Percentiles rank a stretch among this genome's conserved stretches.
phyloP scores from a whole-genome alignment of 2,888 invertebrate species.

The Falcaria lacertinaria region DNA sequence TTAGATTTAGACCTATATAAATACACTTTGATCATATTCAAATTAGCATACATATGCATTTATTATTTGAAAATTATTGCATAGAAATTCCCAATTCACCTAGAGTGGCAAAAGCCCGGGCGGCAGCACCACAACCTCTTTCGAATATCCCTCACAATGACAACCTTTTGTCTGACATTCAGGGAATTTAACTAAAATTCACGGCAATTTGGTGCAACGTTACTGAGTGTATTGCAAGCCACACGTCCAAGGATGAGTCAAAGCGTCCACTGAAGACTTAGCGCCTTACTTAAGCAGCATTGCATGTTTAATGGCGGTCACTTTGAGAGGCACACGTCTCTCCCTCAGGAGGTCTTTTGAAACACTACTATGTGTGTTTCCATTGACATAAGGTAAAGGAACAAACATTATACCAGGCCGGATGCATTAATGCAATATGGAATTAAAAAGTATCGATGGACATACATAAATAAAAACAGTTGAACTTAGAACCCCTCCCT shows the following conservation, averaged over 20 bases:
- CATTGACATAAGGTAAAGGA: constrained; percentile 23
- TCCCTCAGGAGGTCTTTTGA: constrained; percentile 57
- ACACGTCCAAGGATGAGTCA: constrained; percentile 23
- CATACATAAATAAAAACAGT: too few species aligned
- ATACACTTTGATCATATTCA: too few species aligned
- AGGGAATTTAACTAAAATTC: constrained; percentile 15
- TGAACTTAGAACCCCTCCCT: too few species aligned
- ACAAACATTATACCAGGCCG: not conserved
- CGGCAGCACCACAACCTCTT: too few species aligned
- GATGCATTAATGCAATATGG: too few species aligned
- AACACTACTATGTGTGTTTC: constrained; percentile 38
- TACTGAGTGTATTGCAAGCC: constrained; percentile 20
- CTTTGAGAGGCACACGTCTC: constrained; percentile 61
- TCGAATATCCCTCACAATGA: too few species aligned
- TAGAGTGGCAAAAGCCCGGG: too few species aligned
- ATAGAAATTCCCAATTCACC: too few species aligned
- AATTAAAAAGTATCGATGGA: too few species aligned
- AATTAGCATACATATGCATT: too few species aligned
- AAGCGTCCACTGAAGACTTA: constrained; percentile 30
- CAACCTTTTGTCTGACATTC: constrained; percentile 6
- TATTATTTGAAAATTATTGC: too few species aligned
- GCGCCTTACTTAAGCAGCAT: constrained; percentile 53
- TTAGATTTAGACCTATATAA: too few species aligned
- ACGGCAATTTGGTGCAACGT: constrained; percentile 14
- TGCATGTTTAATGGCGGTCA: constrained; percentile 74